phyloP scores from a whole-genome alignment of 2,797 vertebrate species.

The Echeneis naucrates region DNA sequence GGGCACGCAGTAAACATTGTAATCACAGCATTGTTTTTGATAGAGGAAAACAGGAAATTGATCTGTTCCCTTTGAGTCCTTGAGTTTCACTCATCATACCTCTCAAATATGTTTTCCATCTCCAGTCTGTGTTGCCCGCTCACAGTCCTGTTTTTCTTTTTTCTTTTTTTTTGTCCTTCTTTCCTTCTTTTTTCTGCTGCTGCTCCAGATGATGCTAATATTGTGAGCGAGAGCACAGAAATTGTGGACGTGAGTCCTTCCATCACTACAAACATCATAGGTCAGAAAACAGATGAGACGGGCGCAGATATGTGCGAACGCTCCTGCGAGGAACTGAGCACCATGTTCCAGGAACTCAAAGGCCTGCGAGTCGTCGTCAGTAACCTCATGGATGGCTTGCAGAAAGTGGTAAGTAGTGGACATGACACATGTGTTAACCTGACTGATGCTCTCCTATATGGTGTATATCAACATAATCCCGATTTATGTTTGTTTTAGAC shows the following conservation, averaged over 20 bases:
- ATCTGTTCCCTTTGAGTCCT: conserved; percentile 22
- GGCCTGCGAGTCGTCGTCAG: conserved; percentile 92
- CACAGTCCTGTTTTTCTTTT: conserved; percentile 2
- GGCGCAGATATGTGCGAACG: conserved; percentile 90
- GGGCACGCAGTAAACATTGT: conserved; percentile 63
- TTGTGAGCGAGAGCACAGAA: conserved; percentile 90
- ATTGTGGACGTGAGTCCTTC: conserved; percentile 89
- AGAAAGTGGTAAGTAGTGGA: conserved; percentile 90
- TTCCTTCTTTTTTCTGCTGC: background rate
- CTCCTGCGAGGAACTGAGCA: conserved; percentile 94
- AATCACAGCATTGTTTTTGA: conserved; percentile 62
- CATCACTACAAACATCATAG: conserved; percentile 87
- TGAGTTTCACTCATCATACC: conserved; percentile 44
- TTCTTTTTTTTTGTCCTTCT: background rate
- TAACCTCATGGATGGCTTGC: conserved; percentile 92
- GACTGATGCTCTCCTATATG: background rate
- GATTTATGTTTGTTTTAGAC: conserved; percentile 45
- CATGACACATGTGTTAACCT: conserved; percentile 18
- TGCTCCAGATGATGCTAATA: conserved; percentile 87
- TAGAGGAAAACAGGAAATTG: conserved; percentile 67
- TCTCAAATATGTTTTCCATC: conserved; percentile 59
- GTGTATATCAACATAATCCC: conserved; percentile 35
- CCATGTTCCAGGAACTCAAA: conserved; percentile 93
- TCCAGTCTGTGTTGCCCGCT: conserved; percentile 22
- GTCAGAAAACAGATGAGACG: conserved; percentile 82